A percentile compares a stretch with the other conserved stretches of the same genome.
Evolutionary conservation across 1,140 invertebrate species (phyloP).

Genomic region (Globodera ellingtonae): DNA sequence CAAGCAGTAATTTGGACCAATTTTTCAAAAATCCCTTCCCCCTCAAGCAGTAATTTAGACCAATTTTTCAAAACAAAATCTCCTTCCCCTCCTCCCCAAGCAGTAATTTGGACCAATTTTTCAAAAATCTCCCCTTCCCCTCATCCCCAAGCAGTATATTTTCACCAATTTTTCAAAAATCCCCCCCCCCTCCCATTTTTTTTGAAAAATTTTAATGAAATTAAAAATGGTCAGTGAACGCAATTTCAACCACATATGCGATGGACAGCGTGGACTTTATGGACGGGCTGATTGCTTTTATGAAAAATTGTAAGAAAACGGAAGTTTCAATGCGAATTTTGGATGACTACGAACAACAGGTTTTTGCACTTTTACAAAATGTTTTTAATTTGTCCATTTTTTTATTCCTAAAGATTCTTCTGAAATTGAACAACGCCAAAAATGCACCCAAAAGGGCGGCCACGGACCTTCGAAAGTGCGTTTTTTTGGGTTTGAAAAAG

Average conservation of each 20-base stretch:
- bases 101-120: too few relatives aligned
- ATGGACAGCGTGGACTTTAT: not conserved
- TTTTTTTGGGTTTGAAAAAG: not conserved
- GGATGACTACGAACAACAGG: not conserved
- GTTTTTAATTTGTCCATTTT: not conserved
- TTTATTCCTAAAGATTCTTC: not conserved
- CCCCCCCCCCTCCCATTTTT: not conserved
- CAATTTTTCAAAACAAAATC: not conserved
- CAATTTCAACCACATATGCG: not conserved
- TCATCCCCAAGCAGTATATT: too few relatives aligned
- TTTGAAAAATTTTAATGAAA: not conserved
- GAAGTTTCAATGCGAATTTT: not conserved
- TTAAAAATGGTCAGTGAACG: not conserved
- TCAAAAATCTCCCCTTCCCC: not conserved
- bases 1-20: too few relatives aligned
- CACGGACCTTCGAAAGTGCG: not conserved
- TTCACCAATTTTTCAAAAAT: too few relatives aligned
- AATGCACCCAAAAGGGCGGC: not conserved
- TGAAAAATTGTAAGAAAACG: not conserved
- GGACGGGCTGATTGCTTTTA: not conserved
- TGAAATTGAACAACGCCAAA: not conserved
- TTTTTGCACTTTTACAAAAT: not conserved
- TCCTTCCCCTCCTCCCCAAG: too few relatives aligned
- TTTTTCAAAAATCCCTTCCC: too few relatives aligned
- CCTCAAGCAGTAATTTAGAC: too few relatives aligned